Evolutionary conservation across 37 sponge, comb jelly and placozoan genomes (phyloP).

Genomic region (Halichondria panicea): DNA sequence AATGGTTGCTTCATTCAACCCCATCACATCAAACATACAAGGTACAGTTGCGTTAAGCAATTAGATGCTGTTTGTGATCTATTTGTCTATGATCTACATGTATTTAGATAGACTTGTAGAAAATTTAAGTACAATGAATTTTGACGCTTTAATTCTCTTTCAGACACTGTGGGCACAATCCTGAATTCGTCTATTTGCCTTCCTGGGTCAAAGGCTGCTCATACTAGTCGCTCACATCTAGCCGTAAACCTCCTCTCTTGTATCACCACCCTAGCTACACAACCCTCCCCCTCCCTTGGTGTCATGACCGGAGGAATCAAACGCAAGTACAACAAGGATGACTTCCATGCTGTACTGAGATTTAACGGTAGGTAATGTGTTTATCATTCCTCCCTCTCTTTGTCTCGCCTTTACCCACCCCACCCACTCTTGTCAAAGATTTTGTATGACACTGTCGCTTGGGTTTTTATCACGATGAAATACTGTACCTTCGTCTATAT

Average conservation of each 20-base stretch:
- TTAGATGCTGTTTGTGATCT: no score
- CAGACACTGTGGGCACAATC: conserved; percentile 74
- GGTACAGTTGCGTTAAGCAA: conserved; percentile 19
- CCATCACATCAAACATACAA: conserved; percentile 61
- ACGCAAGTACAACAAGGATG: conserved; percentile 43
- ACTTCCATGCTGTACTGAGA: conserved; percentile 41
- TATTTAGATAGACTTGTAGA: no score
- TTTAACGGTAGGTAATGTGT: conserved; percentile 52
- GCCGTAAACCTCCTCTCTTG: conserved; percentile 87
- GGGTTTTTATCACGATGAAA: no score
- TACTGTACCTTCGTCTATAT: no score
- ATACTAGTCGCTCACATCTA: conserved; percentile 62
- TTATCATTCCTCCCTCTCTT: no score
- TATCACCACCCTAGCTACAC: conserved; percentile 57
- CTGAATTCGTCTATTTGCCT: conserved; percentile 84
- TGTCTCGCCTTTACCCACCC: no score
- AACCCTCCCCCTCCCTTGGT: conserved; percentile 37
- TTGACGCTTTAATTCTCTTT: neutral
- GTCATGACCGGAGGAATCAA: conserved; percentile 26
- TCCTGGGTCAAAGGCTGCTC: conserved; percentile 57
- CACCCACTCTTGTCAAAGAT: no score
- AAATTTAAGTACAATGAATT: no score
- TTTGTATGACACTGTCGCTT: no score
- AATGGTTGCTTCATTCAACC: conserved; percentile 68
- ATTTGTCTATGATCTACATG: no score